Evolutionary conservation across 1,140 invertebrate genomes (phyloP), one percentile per base, ranked within the genome.

Genomic region (Hyles euphorbiae): DNA sequence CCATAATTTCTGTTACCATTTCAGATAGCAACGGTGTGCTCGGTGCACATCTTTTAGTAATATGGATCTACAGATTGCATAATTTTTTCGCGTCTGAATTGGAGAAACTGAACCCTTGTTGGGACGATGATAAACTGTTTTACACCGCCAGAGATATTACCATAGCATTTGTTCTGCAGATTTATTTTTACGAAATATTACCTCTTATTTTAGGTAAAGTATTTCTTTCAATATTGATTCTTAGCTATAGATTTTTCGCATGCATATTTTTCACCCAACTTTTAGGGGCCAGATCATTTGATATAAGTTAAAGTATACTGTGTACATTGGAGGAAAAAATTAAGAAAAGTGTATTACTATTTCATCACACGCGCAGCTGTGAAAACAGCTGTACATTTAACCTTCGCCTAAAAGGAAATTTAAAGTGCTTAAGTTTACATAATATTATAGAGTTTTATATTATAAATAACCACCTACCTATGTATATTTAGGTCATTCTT

Each of bases 51-150:
- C 10, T 69, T 1, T 22, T 65, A 7, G 11, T 49, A 1, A 51
- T 71, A 32, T 71, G 66, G 66, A 48, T 61, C 3, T 68, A 57
- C 44, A 49, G 68, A 9, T 11, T 94, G 62, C 94, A 95, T 79
- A 95, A 95, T 75, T 72, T 90, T 34, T 72, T 95, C 3, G 92
- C 93, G 2, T 75, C 81, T 2, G 78, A 82, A 33, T 76, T 95
- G 7, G 64, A 74, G 1, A 63, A 82, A 0, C 61, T 94, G 4
- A 95, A 95, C 74, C 90, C 91, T 0, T 84, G 90, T 51, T 93
- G 92, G 92, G 78, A 88, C 59, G 92, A 93, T 61, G 91, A 93
- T 61, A 86, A 66, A 6, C 52, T 92, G 1, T 93, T 91, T 73
- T 92, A 94, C 69, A 93, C 94, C 74, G 78, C 92, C 0, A 87